Evolutionary conservation across 1,140 invertebrate genomes (phyloP).

Genomic region (Micrasema minimum): DNA sequence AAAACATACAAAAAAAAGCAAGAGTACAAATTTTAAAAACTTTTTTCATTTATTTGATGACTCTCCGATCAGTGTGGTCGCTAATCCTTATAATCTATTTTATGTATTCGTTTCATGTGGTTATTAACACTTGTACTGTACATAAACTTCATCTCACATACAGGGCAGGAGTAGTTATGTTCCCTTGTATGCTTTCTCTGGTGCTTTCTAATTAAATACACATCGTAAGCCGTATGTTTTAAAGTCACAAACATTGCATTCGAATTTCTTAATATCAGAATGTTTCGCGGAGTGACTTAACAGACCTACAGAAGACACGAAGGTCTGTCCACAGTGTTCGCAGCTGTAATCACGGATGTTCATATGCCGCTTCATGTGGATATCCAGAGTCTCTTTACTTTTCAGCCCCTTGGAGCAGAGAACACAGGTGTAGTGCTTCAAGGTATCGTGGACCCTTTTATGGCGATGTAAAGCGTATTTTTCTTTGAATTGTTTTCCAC

Average conservation of each 20-base stretch:
- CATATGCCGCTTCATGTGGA: constrained; percentile 63
- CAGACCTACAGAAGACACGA: constrained; percentile 63
- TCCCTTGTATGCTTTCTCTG: constrained; percentile 66
- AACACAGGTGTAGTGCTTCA: constrained; percentile 57
- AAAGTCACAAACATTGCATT: constrained; percentile 65
- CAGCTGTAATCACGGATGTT: constrained; percentile 64
- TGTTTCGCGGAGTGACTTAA: constrained; percentile 63
- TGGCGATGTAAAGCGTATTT: constrained; percentile 61
- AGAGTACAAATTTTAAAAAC: no score
- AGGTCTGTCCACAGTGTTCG: constrained; percentile 63
- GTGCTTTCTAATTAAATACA: constrained; percentile 60
- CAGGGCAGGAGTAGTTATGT: constrained; percentile 69
- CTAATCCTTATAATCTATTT: constrained; percentile 60
- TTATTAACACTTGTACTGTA: no score
- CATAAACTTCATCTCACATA: constrained; percentile 65
- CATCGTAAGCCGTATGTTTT: constrained; percentile 63
- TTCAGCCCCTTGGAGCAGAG: constrained; percentile 60
- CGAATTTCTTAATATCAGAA: constrained; percentile 56
- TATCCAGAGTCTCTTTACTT: constrained; percentile 59
- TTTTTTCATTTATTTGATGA: constrained; percentile 47
- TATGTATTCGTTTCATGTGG: constrained; percentile 62
- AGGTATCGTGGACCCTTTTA: constrained; percentile 59
- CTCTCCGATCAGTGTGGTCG: constrained; percentile 51
- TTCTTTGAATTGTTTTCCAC: constrained; percentile 72
- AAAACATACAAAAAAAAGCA: no score